Conservation (phyloP, 2,797 vertebrate genomes). For the Coccyzus lansbergi region DNA sequence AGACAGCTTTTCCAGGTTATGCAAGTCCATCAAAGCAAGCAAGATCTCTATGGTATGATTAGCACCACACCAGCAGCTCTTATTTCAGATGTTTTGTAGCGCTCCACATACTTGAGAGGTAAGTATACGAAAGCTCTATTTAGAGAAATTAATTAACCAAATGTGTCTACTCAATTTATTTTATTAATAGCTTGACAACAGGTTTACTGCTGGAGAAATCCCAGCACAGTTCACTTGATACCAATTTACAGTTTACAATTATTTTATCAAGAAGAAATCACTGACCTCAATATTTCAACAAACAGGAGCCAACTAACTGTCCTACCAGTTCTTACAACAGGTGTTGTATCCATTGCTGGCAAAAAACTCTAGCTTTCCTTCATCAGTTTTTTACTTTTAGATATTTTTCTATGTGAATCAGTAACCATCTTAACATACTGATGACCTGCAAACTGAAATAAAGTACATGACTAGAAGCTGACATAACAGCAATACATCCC, state of each 20-base stretch:
- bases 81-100: background rate
- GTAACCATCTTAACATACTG: background rate
- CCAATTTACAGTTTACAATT: too few relatives aligned
- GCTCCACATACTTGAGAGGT: background rate
- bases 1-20: background rate
- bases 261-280: background rate
- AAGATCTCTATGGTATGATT: background rate
- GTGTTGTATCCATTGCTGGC: background rate
- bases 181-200: background rate
- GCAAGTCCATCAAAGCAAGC: background rate
- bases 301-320: background rate
- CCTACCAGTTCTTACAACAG: background rate
- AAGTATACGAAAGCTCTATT: background rate
- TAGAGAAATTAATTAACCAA: background rate
- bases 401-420: background rate
- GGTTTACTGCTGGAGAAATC: background rate
- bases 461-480: background rate
- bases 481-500: background rate
- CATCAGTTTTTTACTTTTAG: background rate
- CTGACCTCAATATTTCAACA: background rate
- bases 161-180: background rate
- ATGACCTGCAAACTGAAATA: too few relatives aligned
- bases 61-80: background rate
- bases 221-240: background rate
- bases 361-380: rapidly evolving